Evolutionary conservation across 2,113 vertebrate genomes (phyloP).

Genomic region (Thunnus thynnus): DNA sequence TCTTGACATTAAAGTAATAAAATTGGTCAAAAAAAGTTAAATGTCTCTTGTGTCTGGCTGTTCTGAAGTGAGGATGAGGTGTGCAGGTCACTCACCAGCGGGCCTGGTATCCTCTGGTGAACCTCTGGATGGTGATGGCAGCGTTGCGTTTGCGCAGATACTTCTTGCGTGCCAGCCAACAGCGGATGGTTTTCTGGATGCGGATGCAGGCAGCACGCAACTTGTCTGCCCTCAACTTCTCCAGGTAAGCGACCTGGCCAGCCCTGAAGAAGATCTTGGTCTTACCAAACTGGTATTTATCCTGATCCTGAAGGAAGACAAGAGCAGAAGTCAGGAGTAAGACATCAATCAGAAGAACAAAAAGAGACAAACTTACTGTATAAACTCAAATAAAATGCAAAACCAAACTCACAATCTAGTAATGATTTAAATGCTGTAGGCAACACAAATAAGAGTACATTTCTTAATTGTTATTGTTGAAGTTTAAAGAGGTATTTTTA

Average conservation of each 20-base stretch:
- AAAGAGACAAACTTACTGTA: background rate
- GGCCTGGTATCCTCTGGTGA: conserved; percentile 95
- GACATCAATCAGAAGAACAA: background rate
- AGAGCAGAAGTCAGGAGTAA: background rate
- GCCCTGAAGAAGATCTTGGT: conserved; percentile 99
- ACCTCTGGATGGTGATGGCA: conserved; percentile 93
- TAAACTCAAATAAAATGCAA: background rate
- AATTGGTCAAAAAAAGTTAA: background rate
- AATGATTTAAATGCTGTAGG: background rate
- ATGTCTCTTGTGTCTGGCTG: background rate
- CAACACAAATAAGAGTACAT: background rate
- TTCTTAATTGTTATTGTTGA: background rate
- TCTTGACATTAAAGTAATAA: background rate
- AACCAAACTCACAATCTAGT: background rate
- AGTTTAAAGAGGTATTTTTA: background rate
- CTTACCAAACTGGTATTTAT: conserved; percentile 99
- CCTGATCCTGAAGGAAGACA: conserved; percentile 88
- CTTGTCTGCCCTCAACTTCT: conserved; percentile 97
- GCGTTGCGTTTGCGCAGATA: conserved; percentile 92
- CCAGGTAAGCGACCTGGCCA: conserved; percentile 97
- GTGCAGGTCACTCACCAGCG: conserved; percentile 88
- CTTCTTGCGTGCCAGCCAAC: conserved; percentile 96
- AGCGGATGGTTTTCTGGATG: conserved; percentile 98
- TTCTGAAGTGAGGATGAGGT: background rate
- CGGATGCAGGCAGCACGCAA: conserved; percentile 95